A percentile compares a stretch with the other conserved stretches of the same genome.
phyloP scores from a whole-genome alignment of 1,140 invertebrate species.

The Phthorimaea operculella region DNA sequence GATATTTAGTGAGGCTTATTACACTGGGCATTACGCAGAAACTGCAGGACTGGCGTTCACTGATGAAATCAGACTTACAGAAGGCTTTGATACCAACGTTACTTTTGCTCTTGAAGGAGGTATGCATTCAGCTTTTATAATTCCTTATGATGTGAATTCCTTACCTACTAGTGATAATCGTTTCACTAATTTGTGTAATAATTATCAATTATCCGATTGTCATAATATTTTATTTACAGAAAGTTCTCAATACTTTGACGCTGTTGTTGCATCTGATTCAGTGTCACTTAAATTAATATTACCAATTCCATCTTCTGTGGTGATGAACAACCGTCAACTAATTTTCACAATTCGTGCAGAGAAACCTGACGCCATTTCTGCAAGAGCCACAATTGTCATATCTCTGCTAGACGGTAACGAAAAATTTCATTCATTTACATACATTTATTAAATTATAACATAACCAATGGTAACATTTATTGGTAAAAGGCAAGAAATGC shows the following conservation, averaged over 20 bases:
- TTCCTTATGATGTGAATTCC: neutral
- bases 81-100: neutral
- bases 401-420: constrained; percentile 8
- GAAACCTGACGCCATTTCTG: constrained; percentile 1
- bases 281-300: constrained; percentile 8
- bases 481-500: too few relatives aligned
- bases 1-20: neutral
- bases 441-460: too few relatives aligned
- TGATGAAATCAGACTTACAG: neutral
- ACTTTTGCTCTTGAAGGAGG: neutral
- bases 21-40: neutral
- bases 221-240: constrained; percentile 7
- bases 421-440: neutral
- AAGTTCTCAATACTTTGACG: constrained; percentile 16
- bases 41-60: neutral
- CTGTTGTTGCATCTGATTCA: constrained; percentile 6
- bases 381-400: constrained; percentile 7
- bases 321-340: constrained; percentile 18
- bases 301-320: constrained; percentile 13
- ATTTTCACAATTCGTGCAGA: constrained; percentile 11
- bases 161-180: too few relatives aligned
- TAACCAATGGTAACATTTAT: too few relatives aligned
- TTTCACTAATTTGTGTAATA: too few relatives aligned
- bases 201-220: neutral
- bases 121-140: neutral